A percentile compares a stretch with the other conserved stretches of the same genome.
Evolutionary conservation across 1,140 invertebrate species (phyloP).

Genomic region (Solen grandis): DNA sequence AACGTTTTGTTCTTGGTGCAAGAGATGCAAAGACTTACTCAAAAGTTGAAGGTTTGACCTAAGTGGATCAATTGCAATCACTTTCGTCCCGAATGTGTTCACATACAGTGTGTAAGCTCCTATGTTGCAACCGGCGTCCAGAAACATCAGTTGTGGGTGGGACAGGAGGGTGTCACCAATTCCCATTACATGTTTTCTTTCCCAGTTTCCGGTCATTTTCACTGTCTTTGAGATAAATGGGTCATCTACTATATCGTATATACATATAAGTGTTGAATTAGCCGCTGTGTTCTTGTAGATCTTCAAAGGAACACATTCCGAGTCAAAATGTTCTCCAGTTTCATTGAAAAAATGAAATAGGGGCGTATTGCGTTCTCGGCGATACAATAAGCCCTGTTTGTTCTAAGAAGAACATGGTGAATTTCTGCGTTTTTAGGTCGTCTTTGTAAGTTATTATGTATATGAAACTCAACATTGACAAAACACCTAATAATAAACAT

Average conservation of each 20-base stretch:
- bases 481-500: too few relatives aligned
- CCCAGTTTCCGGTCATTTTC: neutral
- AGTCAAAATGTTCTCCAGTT: neutral
- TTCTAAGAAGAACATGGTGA: too few relatives aligned
- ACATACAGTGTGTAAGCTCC: neutral
- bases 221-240: neutral
- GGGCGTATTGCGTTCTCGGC: too few relatives aligned
- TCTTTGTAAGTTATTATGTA: too few relatives aligned
- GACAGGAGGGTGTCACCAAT: neutral
- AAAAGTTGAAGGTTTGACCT: neutral
- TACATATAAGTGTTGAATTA: neutral
- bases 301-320: neutral
- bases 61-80: neutral
- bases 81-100: neutral
- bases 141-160: neutral
- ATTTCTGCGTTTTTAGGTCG: too few relatives aligned
- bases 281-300: neutral
- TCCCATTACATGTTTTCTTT: neutral
- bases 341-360: too few relatives aligned
- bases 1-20: neutral
- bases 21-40: neutral
- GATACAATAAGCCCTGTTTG: too few relatives aligned
- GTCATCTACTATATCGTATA: neutral
- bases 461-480: too few relatives aligned
- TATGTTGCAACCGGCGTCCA: neutral